A percentile compares a stretch with the other conserved stretches of the same genome.
Conservation (phyloP, 2,113 vertebrate species). For the Gymnarchus niloticus region DNA sequence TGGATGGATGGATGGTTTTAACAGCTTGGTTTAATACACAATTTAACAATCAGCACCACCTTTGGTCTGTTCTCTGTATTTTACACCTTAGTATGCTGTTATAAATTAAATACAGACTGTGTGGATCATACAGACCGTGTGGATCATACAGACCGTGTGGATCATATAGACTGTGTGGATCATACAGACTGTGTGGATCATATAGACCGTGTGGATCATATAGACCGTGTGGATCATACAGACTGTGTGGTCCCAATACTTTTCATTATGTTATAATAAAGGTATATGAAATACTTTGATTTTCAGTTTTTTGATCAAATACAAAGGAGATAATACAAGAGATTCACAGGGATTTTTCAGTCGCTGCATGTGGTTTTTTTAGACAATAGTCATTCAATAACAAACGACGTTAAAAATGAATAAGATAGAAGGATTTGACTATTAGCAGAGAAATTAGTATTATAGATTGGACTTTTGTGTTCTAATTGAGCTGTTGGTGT, state of each 20-base stretch:
- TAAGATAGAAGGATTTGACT: neutral
- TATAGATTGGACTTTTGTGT: neutral
- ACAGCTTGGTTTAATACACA: neutral
- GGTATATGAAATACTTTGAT: neutral
- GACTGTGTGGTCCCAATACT: neutral
- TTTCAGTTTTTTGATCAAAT: slow-evolving; percentile 3
- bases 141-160: too few relatives aligned
- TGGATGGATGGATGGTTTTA: neutral
- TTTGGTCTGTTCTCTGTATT: neutral
- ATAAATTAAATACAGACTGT: neutral
- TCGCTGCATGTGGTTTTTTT: neutral
- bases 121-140: too few relatives aligned
- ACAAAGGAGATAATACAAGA: neutral
- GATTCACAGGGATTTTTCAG: neutral
- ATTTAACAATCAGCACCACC: neutral
- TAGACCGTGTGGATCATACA: too few relatives aligned
- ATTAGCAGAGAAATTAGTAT: neutral
- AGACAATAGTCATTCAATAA: neutral
- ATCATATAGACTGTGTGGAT: too few relatives aligned
- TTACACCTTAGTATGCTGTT: neutral
- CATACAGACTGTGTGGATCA: too few relatives aligned
- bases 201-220: too few relatives aligned
- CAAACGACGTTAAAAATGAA: slow-evolving; percentile 7
- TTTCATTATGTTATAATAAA: neutral
- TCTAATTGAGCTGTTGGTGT: neutral